Evolutionary conservation across 2,797 vertebrate genomes (phyloP).

Genomic region (Periparus ater): DNA sequence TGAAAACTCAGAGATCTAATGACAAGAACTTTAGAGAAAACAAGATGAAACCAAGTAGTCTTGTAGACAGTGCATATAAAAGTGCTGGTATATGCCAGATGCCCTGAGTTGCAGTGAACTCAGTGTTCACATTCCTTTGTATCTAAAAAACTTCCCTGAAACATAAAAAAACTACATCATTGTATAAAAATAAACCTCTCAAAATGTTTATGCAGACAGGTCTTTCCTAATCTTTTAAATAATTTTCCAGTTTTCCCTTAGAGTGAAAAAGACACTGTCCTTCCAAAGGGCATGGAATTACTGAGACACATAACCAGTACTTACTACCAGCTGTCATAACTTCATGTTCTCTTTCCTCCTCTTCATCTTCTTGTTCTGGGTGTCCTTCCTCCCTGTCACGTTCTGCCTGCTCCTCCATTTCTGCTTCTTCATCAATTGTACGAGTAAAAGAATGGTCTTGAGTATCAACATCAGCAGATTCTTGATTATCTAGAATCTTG

Average conservation of each 20-base stretch:
- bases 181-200: background rate
- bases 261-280: background rate
- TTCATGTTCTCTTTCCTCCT: slow-evolving; percentile 95
- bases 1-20: background rate
- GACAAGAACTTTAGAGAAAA: background rate
- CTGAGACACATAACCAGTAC: slow-evolving; percentile 58
- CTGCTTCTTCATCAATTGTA: slow-evolving; percentile 97
- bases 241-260: background rate
- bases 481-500: slow-evolving; percentile 93
- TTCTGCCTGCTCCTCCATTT: slow-evolving; percentile 93
- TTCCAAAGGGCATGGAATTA: background rate
- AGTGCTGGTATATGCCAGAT: background rate
- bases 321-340: slow-evolving; percentile 98
- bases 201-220: background rate
- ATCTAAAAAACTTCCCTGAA: background rate
- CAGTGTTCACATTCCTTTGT: background rate
- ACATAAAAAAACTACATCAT: background rate
- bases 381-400: slow-evolving; percentile 92
- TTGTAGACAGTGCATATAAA: background rate
- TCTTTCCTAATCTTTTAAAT: background rate
- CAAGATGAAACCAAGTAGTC: background rate
- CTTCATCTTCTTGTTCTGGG: slow-evolving; percentile 93
- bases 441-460: slow-evolving; percentile 94
- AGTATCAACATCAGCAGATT: slow-evolving; percentile 89
- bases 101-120: background rate